Evolutionary conservation across 2,113 vertebrate genomes (phyloP).

Genomic region (Engystomops pustulosus): DNA sequence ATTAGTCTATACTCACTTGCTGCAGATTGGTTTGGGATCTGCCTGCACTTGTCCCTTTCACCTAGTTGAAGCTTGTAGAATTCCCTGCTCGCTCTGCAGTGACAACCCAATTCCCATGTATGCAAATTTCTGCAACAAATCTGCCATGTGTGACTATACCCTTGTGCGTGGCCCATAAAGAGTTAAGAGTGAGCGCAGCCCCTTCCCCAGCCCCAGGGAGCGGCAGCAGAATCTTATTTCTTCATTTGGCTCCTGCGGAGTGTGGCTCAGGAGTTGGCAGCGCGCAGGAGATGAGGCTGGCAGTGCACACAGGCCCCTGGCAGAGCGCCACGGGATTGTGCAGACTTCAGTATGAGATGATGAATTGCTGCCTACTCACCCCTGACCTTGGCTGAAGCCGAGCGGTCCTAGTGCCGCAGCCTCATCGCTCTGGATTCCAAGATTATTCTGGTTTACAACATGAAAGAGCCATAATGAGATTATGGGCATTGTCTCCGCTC

Average conservation of each 20-base stretch:
- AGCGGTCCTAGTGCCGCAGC: slow-evolving; percentile 2
- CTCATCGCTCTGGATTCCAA: background rate
- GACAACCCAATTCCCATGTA: background rate
- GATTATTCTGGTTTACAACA: background rate
- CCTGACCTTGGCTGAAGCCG: slow-evolving; percentile 9
- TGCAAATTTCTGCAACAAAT: background rate
- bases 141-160: background rate
- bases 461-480: slow-evolving; percentile 19
- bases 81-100: too few relatives aligned
- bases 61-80: too few relatives aligned
- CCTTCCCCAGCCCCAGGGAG: slow-evolving; percentile 9
- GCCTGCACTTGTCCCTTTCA: too few relatives aligned
- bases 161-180: background rate
- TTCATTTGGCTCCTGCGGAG: slow-evolving; percentile 40
- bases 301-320: slow-evolving; percentile 37
- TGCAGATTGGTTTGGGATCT: too few relatives aligned
- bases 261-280: background rate
- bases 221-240: slow-evolving; percentile 19
- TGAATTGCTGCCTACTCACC: slow-evolving; percentile 48
- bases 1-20: too few relatives aligned
- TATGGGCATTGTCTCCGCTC: background rate
- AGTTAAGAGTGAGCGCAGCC: slow-evolving; percentile 16
- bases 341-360: slow-evolving; percentile 38
- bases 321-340: slow-evolving; percentile 19
- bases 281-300: slow-evolving; percentile 37